A percentile compares a stretch with the other conserved stretches of the same genome.
phyloP scores from a whole-genome alignment of 1,140 invertebrate genomes.

The Leptinotarsa texana region DNA sequence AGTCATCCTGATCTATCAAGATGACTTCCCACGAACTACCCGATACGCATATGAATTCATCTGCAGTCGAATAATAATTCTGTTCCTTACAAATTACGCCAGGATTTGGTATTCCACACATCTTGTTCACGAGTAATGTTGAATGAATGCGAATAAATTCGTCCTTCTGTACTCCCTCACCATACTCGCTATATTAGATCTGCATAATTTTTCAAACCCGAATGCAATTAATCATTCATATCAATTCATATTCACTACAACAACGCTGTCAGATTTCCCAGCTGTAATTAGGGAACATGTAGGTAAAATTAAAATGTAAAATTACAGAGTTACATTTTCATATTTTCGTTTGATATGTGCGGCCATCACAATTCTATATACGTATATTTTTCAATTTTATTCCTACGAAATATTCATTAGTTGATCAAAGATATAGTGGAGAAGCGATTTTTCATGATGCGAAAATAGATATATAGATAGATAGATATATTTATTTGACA shows the following conservation, averaged over 20 bases:
- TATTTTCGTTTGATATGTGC: neutral
- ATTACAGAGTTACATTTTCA: neutral
- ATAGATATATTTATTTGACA: no score
- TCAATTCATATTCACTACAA: conserved; percentile 6
- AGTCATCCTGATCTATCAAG: no score
- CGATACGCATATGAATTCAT: no score
- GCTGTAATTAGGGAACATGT: neutral
- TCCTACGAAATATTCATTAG: no score
- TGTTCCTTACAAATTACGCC: no score
- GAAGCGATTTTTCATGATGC: no score
- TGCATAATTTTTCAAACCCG: conserved; percentile 1
- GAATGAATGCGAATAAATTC: neutral
- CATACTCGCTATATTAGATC: neutral
- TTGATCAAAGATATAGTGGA: no score
- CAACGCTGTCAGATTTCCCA: neutral
- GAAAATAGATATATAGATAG: no score
- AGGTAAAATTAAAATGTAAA: conserved; percentile 3
- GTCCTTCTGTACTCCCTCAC: neutral
- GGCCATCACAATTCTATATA: neutral
- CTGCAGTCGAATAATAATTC: no score
- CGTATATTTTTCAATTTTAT: no score
- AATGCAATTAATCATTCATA: conserved; percentile 3
- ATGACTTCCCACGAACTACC: no score
- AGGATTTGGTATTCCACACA: no score
- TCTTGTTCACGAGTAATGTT: neutral